A percentile compares a stretch with the other conserved stretches of the same genome.
Conservation (phyloP, 1,140 invertebrate species). For the Dreissena polymorpha region DNA sequence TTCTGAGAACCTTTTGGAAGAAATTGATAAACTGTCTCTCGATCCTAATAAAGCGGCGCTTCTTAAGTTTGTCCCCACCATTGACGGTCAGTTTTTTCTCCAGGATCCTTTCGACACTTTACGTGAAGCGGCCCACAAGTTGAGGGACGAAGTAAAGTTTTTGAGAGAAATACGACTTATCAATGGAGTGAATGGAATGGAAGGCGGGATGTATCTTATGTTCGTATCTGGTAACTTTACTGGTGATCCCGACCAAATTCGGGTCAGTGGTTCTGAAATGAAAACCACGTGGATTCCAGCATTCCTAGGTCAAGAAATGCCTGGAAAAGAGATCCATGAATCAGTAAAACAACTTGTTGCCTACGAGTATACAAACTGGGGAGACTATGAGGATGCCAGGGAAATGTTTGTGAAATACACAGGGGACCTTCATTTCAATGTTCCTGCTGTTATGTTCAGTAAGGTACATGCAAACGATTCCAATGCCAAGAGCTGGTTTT, state of each 20-base stretch:
- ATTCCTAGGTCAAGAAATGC: background rate
- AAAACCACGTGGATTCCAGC: conserved; percentile 16
- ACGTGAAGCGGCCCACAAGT: background rate
- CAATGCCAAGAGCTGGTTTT: conserved; percentile 9
- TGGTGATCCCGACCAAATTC: background rate
- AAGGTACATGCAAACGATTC: conserved; percentile 21
- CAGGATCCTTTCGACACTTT: background rate
- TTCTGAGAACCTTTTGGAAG: conserved; percentile 2
- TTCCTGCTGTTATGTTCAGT: conserved; percentile 21
- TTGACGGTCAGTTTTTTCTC: conserved; percentile 32
- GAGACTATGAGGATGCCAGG: conserved; percentile 20
- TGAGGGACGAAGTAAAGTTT: conserved; percentile 11
- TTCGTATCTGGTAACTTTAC: background rate
- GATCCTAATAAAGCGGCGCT: background rate
- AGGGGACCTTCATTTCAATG: conserved; percentile 33
- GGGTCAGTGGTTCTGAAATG: conserved; percentile 18
- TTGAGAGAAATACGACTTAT: conserved; percentile 21
- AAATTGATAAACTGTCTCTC: background rate
- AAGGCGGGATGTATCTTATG: conserved; percentile 28
- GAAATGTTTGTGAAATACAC: conserved; percentile 1
- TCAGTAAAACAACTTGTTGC: background rate
- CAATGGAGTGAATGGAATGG: conserved; percentile 33
- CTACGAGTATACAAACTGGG: conserved; percentile 31
- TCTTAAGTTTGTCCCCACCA: conserved; percentile 11
- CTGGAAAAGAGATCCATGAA: background rate